These are phyloP conservation scores for Fragum fragum DNA, from an alignment of 2,888 invertebrate species.

Conservation along the genomic window DNA sequence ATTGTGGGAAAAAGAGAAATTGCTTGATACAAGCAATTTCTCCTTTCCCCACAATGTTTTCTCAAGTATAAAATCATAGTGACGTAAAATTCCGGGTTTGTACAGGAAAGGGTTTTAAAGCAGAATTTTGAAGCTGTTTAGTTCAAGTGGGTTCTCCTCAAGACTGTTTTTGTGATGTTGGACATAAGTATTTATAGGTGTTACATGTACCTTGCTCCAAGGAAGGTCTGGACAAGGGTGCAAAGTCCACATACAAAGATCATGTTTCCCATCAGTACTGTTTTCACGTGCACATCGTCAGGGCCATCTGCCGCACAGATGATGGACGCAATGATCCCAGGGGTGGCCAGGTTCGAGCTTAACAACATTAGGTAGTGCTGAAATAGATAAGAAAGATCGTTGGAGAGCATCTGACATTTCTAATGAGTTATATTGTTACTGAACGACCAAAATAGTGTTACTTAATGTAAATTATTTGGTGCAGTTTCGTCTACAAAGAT, in stretches of 20 bases:
- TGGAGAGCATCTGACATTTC: constrained; percentile 21
- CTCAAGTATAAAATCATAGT: too few relatives aligned
- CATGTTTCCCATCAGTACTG: constrained; percentile 83
- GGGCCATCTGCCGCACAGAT: constrained; percentile 91
- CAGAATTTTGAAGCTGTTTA: too few relatives aligned
- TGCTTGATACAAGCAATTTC: too few relatives aligned
- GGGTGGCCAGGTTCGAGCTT: constrained; percentile 92
- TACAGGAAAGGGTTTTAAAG: too few relatives aligned
- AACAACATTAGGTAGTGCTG: constrained; percentile 90
- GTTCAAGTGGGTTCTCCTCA: too few relatives aligned
- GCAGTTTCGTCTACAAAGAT: constrained; percentile 22
- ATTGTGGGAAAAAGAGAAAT: too few relatives aligned
- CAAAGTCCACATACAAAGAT: constrained; percentile 85
- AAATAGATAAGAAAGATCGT: background rate
- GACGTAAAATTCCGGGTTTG: too few relatives aligned
- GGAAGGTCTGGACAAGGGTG: constrained; percentile 83
- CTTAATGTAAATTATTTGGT: constrained; percentile 26
- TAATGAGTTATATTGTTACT: constrained; percentile 20
- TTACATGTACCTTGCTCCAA: constrained; percentile 85
- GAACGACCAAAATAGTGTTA: background rate
- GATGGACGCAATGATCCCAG: constrained; percentile 91
- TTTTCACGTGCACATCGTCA: constrained; percentile 78
- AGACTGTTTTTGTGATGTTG: too few relatives aligned
- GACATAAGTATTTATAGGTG: too few relatives aligned
- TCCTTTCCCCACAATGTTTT: too few relatives aligned